These are phyloP conservation scores for Leptopilina syphax DNA, from an alignment of 2,888 invertebrate genomes.

Conservation along the genomic window DNA sequence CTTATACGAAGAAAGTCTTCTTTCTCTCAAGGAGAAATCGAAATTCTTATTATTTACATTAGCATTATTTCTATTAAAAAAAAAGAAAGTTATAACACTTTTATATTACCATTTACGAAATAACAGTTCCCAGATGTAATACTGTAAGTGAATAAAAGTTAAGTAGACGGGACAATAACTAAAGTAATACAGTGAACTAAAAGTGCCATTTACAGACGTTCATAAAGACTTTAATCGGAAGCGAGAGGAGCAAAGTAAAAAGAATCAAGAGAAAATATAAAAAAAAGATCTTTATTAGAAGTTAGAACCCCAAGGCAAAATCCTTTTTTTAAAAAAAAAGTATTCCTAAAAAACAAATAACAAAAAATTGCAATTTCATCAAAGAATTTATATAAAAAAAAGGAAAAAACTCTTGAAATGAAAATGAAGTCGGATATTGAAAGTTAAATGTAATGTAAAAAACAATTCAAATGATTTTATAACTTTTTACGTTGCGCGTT, in stretches of 20 bases:
- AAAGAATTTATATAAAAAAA: too few relatives aligned
- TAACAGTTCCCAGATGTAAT: conserved; percentile 2
- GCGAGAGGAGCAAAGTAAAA: conserved; percentile 9
- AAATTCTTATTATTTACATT: background rate
- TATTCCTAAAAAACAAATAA: conserved; percentile 10
- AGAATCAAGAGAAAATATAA: conserved; percentile 17
- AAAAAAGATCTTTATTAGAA: conserved; percentile 29
- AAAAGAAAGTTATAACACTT: background rate
- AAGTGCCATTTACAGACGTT: conserved; percentile 3
- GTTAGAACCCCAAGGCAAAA: conserved; percentile 23
- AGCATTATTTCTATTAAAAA: background rate
- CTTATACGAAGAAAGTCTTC: background rate
- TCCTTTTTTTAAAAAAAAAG: background rate
- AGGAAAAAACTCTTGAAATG: too few relatives aligned
- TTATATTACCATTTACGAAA: conserved; percentile 1
- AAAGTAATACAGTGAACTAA: conserved; percentile 16
- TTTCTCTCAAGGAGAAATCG: background rate
- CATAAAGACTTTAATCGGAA: conserved; percentile 37
- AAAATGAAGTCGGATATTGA: too few relatives aligned
- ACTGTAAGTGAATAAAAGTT: conserved; percentile 9
- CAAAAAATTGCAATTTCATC: conserved; percentile 25
- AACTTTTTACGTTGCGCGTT: too few relatives aligned
- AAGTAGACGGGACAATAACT: conserved; percentile 10
- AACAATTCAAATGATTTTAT: too few relatives aligned
- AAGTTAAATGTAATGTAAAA: too few relatives aligned